phyloP scores from a whole-genome alignment of 2,113 vertebrate genomes.

The Ovibos moschatus region DNA sequence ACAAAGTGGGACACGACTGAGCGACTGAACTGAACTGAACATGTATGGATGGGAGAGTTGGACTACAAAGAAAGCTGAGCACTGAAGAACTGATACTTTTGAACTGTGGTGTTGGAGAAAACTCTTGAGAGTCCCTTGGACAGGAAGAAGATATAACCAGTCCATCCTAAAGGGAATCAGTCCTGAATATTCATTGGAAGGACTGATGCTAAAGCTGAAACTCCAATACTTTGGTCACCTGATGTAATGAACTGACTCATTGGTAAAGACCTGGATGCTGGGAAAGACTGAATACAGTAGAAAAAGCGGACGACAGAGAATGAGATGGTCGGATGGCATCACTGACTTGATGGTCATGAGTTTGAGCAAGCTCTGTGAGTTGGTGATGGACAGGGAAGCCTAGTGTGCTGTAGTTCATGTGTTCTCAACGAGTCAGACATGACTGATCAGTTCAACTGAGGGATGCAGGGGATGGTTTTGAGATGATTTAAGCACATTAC shows the following conservation, averaged over 20 bases:
- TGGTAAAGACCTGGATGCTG: background rate
- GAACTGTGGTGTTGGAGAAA: background rate
- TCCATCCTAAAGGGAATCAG: background rate
- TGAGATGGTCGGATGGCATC: background rate
- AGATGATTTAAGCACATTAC: background rate
- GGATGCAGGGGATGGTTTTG: background rate
- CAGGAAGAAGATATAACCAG: background rate
- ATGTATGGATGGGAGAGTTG: background rate
- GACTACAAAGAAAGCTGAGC: background rate
- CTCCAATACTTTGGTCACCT: background rate
- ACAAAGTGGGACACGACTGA: background rate
- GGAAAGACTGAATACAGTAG: background rate
- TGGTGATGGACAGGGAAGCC: background rate
- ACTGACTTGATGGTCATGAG: background rate
- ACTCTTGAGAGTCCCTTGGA: background rate
- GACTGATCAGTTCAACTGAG: background rate
- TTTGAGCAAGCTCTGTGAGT: background rate
- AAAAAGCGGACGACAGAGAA: accelerated
- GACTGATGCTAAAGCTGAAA: background rate
- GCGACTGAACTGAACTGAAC: background rate
- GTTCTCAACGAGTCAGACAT: accelerated
- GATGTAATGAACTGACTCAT: background rate
- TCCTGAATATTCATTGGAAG: background rate
- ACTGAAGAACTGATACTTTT: background rate
- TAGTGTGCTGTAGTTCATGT: background rate